Percentiles rank a stretch among this genome's conserved stretches.
These are phyloP conservation scores for Scytalopus superciliaris DNA, from an alignment of 2,113 vertebrate species.

Conservation along the genomic window DNA sequence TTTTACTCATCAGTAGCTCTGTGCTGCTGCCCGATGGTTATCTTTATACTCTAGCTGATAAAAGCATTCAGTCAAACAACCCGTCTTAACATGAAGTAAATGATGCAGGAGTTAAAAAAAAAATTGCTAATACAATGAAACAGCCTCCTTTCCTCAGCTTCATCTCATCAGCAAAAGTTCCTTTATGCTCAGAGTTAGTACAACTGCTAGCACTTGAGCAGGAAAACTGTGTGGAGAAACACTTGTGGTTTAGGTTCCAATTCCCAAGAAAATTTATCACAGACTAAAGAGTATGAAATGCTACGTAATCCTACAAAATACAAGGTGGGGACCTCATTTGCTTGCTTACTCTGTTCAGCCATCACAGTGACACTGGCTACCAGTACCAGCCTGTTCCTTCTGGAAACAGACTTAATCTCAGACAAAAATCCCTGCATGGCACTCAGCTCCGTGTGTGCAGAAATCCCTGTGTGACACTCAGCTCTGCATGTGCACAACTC, in stretches of 20 bases:
- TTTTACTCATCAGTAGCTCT: neutral
- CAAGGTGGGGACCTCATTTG: neutral
- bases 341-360: neutral
- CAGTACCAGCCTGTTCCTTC: neutral
- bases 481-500: neutral
- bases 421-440: neutral
- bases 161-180: neutral
- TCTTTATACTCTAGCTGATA: neutral
- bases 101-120: neutral
- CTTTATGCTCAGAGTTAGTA: neutral
- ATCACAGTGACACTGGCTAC: neutral
- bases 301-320: neutral
- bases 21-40: neutral
- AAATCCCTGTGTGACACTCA: neutral
- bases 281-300: neutral
- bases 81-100: neutral
- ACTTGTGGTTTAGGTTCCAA: neutral
- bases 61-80: neutral
- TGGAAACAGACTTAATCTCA: slow-evolving; percentile 1
- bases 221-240: neutral
- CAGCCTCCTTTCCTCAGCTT: neutral
- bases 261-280: neutral
- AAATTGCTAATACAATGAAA: neutral
- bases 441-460: neutral
- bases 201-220: neutral